Percentiles rank a stretch among this genome's conserved stretches.
Evolutionary conservation across 2,797 vertebrate species (phyloP).

Genomic region (Mastacembelus armatus): DNA sequence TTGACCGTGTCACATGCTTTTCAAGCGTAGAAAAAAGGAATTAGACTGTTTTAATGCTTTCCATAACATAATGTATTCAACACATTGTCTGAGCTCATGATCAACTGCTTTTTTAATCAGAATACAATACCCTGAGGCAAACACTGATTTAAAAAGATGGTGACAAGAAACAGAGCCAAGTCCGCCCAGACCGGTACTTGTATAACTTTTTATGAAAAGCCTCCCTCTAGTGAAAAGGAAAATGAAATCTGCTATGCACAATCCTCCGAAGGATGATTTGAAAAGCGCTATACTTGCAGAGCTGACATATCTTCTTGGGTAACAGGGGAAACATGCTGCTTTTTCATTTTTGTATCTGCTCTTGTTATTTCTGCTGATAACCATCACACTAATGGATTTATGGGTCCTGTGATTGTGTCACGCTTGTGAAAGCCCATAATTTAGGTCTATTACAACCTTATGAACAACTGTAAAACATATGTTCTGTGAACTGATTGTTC

Average conservation of each 20-base stretch:
- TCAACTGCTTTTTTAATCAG: conserved; percentile 78
- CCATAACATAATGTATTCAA: conserved; percentile 55
- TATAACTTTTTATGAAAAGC: conserved; percentile 72
- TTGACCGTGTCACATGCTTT: conserved; percentile 33
- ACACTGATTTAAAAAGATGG: conserved; percentile 68
- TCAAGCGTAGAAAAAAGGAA: conserved; percentile 32
- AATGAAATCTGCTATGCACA: conserved; percentile 49
- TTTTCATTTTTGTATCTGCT: conserved; percentile 25
- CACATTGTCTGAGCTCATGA: conserved; percentile 58
- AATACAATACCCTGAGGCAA: conserved; percentile 53
- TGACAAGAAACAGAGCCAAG: conserved; percentile 57
- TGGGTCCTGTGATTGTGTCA: conserved; percentile 32
- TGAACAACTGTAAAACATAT: conserved; percentile 20
- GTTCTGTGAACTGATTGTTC: conserved; percentile 12
- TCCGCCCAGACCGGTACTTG: conserved; percentile 47
- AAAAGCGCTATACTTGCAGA: conserved; percentile 38
- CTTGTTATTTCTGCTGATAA: conserved; percentile 54
- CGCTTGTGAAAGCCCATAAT: conserved; percentile 32
- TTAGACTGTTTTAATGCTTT: conserved; percentile 42
- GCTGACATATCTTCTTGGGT: conserved; percentile 22
- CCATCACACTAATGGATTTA: conserved; percentile 39
- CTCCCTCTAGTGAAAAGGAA: conserved; percentile 66
- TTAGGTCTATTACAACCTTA: conserved; percentile 4
- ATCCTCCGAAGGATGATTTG: conserved; percentile 28
- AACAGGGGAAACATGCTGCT: conserved; percentile 9